phyloP scores from a whole-genome alignment of 2,113 vertebrate species.

The Macquaria ambigua region DNA sequence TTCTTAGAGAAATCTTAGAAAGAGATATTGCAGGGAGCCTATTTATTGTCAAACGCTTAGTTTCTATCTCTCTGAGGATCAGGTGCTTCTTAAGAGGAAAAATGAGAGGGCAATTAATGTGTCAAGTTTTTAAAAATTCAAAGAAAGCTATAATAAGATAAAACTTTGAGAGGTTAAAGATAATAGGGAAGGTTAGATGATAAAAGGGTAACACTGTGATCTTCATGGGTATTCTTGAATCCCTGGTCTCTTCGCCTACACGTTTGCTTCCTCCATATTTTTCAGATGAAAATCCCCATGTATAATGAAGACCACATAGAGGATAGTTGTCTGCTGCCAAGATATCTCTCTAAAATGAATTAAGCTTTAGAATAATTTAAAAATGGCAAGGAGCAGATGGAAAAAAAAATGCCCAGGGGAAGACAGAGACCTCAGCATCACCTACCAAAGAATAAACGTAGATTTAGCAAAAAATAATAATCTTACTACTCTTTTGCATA shows the following conservation, averaged over 20 bases:
- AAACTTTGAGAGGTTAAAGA: conserved; percentile 48
- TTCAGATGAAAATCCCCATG: conserved; percentile 85
- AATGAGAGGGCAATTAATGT: conserved; percentile 48
- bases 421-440: conserved; percentile 67
- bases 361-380: conserved; percentile 57
- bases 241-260: conserved; percentile 52
- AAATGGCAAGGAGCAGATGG: conserved; percentile 51
- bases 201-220: conserved; percentile 51
- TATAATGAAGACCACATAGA: conserved; percentile 91
- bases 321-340: conserved; percentile 89
- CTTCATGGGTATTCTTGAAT: conserved; percentile 58
- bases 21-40: neutral
- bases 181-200: conserved; percentile 50
- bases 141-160: conserved; percentile 39
- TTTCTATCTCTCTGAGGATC: conserved; percentile 37
- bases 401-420: conserved; percentile 53
- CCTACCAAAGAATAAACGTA: conserved; percentile 68
- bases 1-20: conserved; percentile 9
- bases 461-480: conserved; percentile 61
- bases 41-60: conserved; percentile 6
- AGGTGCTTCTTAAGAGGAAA: conserved; percentile 12
- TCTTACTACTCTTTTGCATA: conserved; percentile 64
- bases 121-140: conserved; percentile 40
- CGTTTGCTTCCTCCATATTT: conserved; percentile 54
- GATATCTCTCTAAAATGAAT: conserved; percentile 88